Base-by-base conservation (phyloP, 2,888 invertebrate species). In the Zygothrica quintamaculata region DNA sequence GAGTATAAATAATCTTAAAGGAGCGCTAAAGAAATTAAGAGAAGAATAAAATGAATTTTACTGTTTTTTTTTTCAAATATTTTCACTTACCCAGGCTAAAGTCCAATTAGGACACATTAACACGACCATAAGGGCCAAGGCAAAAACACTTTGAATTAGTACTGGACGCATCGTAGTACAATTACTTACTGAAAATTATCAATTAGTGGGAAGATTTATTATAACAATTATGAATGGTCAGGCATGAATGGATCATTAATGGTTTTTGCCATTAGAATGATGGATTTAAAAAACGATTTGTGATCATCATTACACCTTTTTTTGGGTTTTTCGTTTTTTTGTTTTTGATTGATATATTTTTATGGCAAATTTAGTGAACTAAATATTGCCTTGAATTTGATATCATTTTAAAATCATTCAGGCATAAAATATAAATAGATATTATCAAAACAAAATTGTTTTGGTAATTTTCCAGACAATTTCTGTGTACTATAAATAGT, bases 1-100 rank as follows among this genome's bases (percentile, higher is more conserved):
- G 58, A 3, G 75, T 80, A 6, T 88, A 76, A n/a, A 89, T 56
- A 12, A 90, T 69, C 51, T 88, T 87, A 36, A 89, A 90, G 1
- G 88, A 84, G 13, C 89, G 87, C 90, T 90, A 56, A 47, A n/a
- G 5, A 42, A 57, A 8, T 4, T 2, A 0, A 11, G 3, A 12
- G 8, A 29, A 15, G 1, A 6, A 22, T n/a, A 13, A 6, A 26
- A n/a, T 25, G 26, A 36, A n/a, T 16, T 5, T 37, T 39, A 16
- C n/a, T n/a, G n/a, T 12, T 12, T 18, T n/a, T 7, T 0, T 1
- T 4, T 0, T 8, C 8, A 12, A 0, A 48, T 5, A 16, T 13
- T 22, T 29, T 44, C 18, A 46, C 88, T 88, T 62, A 90, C 90
- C 89, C 90, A 89, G 12, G 71, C 88, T 37, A 58, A 59, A 18